Evolutionary conservation across 2,888 invertebrate genomes (phyloP).

Genomic region (Pyralis farinalis): DNA sequence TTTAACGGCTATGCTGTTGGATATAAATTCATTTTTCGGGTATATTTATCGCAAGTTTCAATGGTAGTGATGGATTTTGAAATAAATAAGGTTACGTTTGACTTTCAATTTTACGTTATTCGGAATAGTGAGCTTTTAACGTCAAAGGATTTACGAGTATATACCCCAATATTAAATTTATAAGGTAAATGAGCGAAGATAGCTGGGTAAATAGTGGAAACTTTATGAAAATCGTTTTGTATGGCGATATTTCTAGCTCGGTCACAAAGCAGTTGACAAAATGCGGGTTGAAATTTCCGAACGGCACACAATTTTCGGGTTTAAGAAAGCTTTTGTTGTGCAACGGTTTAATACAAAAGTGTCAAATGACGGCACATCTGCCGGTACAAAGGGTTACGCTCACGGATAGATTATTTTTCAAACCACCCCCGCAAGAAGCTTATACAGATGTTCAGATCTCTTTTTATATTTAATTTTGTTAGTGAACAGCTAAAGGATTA

Average conservation of each 20-base stretch:
- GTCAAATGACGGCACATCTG: slow-evolving; percentile 81
- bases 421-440: slow-evolving; percentile 77
- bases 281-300: slow-evolving; percentile 74
- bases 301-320: slow-evolving; percentile 76
- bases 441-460: slow-evolving; percentile 71
- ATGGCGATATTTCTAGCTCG: slow-evolving; percentile 21
- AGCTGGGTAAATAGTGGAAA: neutral
- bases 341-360: slow-evolving; percentile 81
- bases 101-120: neutral
- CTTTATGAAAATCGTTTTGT: neutral
- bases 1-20: slow-evolving; percentile 1
- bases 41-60: no score
- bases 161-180: neutral
- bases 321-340: slow-evolving; percentile 79
- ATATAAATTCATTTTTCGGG: neutral
- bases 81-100: neutral
- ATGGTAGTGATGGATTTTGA: neutral
- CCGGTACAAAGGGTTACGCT: slow-evolving; percentile 75
- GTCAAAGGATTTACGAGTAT: no score
- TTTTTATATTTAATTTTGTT: slow-evolving; percentile 36
- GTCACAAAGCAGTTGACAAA: slow-evolving; percentile 58
- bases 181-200: neutral
- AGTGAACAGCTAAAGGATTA: slow-evolving; percentile 34
- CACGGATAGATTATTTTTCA: slow-evolving; percentile 77
- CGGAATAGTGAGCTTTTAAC: neutral